Evolutionary conservation across 2,888 invertebrate genomes (phyloP), one percentile per base, ranked within the genome.

Genomic region (Strigamia transsilvanica): DNA sequence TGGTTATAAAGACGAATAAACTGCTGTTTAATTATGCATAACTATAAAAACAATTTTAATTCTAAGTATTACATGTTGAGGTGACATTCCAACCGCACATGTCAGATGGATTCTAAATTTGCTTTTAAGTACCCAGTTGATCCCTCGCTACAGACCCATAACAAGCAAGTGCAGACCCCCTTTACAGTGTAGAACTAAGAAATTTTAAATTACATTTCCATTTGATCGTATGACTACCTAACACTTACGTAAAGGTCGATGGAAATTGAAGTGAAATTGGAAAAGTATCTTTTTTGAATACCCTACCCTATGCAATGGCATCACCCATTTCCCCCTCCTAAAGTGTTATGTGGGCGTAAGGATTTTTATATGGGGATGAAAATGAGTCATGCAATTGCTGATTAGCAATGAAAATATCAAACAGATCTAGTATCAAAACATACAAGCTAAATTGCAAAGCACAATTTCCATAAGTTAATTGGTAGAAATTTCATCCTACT

Each of bases 291-390:
- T 46, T n/a, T 46, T n/a, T 27, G 42, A 42, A 42, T 42, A 13
- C 46, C 46, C 46, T 46, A n/a, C 46, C n/a, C 46, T 46, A 46
- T 46, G 15, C 46, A 46, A 46, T 46, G 46, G 46, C 46, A 13
- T 46, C 46, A 46, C 46, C 46, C 46, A 46, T 13, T 46, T 46
- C 46, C 46, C 46, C 46, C 46, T 46, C 46, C 46, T 46, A 46
- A 46, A 46, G 46, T 46, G 46, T n/a, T 13, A n/a, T 46, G 46
- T 46, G 46, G 46, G 46, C 46, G 46, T 46, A 46, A n/a, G 46
- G 46, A 46, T 46, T 46, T 46, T 46, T 46, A 46, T 46, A 46
- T 46, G 46, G 46, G 46, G 46, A 46, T 46, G 46, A 46, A 46
- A 46, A 46, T 46, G 46, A 46, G 46, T 46, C 46, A 46, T 46